phyloP scores from a whole-genome alignment of 2,113 vertebrate species.

The Hippocampus comes region DNA sequence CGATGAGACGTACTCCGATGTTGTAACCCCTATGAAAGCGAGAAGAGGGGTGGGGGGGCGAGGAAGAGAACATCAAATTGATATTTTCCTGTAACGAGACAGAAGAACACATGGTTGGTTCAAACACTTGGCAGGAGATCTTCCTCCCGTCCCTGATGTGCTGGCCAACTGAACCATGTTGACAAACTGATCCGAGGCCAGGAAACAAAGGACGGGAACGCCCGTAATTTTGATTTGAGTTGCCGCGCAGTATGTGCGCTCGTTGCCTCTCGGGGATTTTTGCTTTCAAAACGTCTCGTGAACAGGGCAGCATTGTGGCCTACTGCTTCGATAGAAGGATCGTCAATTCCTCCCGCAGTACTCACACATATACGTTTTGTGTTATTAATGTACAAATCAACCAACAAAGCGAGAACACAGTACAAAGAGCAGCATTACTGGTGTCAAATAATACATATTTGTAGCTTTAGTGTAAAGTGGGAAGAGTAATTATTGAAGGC shows the following conservation, averaged over 20 bases:
- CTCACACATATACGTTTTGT: no score
- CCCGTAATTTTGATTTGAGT: slow-evolving; percentile 8
- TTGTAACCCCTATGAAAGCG: slow-evolving; percentile 86
- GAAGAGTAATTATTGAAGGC: no score
- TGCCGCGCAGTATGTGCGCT: slow-evolving; percentile 5
- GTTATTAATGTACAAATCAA: no score
- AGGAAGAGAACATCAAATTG: neutral
- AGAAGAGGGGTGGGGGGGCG: neutral
- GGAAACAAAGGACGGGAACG: slow-evolving; percentile 9
- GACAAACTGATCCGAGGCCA: slow-evolving; percentile 45
- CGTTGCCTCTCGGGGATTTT: neutral
- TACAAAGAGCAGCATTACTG: no score
- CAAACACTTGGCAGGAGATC: slow-evolving; percentile 18
- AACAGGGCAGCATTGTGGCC: neutral
- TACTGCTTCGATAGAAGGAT: neutral
- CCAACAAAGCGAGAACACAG: no score
- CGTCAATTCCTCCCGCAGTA: neutral
- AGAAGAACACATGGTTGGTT: slow-evolving; percentile 14
- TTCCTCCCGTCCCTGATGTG: slow-evolving; percentile 24
- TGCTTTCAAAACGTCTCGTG: neutral
- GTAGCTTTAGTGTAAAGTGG: no score
- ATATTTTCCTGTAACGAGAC: neutral
- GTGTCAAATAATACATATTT: no score
- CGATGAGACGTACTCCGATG: slow-evolving; percentile 94
- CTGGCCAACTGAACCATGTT: slow-evolving; percentile 22